Conservation (phyloP, 2,113 vertebrate species). For the Dromiciops gliroides region DNA sequence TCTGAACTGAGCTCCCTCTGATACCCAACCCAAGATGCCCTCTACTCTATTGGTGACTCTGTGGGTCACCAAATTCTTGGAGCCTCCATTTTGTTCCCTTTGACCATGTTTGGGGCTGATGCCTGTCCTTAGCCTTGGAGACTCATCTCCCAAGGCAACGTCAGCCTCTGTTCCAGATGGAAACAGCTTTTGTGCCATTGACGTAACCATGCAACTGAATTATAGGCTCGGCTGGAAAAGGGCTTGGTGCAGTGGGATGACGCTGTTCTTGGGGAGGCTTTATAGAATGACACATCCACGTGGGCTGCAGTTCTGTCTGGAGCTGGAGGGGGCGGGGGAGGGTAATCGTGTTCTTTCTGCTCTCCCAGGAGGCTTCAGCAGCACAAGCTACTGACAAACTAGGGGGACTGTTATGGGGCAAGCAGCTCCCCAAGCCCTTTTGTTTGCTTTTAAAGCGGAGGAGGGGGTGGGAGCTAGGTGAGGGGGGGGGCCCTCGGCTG, state of each 20-base stretch:
- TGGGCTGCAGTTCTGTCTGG: slow-evolving; percentile 75
- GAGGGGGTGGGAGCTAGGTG: slow-evolving; percentile 14
- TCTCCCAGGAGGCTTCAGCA: slow-evolving; percentile 60
- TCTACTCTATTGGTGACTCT: not conserved
- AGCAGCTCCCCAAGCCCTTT: slow-evolving; percentile 20
- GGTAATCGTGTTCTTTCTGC: slow-evolving; percentile 69
- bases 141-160: slow-evolving; percentile 45
- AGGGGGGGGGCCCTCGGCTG: slow-evolving; percentile 43
- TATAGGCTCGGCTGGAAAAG: slow-evolving; percentile 68
- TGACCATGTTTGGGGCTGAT: slow-evolving; percentile 43
- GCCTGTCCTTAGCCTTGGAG: slow-evolving; percentile 47
- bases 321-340: slow-evolving; percentile 69
- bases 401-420: slow-evolving; percentile 43
- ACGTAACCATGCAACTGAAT: slow-evolving; percentile 63
- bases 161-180: slow-evolving; percentile 58
- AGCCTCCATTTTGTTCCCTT: slow-evolving; percentile 30
- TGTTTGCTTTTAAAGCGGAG: slow-evolving; percentile 46
- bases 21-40: not conserved
- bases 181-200: slow-evolving; percentile 68
- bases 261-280: slow-evolving; percentile 70
- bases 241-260: slow-evolving; percentile 68
- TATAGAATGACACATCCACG: slow-evolving; percentile 77
- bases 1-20: not conserved
- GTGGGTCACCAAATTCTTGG: not conserved
- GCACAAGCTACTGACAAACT: slow-evolving; percentile 61